Conservation (phyloP, 2,797 vertebrate genomes). For the Chiroxiphia lanceolata region DNA sequence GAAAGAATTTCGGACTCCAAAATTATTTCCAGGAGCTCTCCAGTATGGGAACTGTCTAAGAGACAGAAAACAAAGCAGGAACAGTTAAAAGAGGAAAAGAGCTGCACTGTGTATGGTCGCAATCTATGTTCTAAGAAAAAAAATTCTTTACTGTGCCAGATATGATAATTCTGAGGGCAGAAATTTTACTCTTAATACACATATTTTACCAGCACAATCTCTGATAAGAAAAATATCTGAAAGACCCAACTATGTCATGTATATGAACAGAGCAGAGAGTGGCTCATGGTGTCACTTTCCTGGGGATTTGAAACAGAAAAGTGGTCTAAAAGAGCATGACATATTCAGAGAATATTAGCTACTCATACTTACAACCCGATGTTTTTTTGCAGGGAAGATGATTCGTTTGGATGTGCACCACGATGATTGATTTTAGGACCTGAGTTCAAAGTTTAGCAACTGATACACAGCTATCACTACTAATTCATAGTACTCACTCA, state of each 20-base stretch:
- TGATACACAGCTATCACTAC: background rate
- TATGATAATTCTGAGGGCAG: background rate
- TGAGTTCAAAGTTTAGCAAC: background rate
- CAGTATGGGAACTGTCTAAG: constrained; percentile 50
- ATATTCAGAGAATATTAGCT: background rate
- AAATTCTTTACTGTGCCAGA: background rate
- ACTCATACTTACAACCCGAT: background rate
- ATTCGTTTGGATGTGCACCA: background rate
- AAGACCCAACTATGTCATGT: background rate
- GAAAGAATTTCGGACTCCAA: constrained; percentile 59
- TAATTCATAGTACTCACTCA: background rate
- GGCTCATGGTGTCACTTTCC: background rate
- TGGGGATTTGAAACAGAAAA: background rate
- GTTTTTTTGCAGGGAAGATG: background rate
- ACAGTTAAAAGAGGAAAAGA: background rate
- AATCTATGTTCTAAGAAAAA: background rate
- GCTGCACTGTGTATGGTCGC: background rate
- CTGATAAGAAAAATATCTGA: background rate
- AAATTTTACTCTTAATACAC: background rate
- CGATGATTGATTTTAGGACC: background rate
- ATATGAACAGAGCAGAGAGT: background rate
- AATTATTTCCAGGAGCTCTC: constrained; percentile 71
- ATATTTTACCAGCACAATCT: background rate
- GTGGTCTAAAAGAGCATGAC: background rate
- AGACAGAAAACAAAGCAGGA: constrained; percentile 50